A percentile compares a stretch with the other conserved stretches of the same genome.
phyloP scores from a whole-genome alignment of 2,888 invertebrate species.

The Machimus rusticus region DNA sequence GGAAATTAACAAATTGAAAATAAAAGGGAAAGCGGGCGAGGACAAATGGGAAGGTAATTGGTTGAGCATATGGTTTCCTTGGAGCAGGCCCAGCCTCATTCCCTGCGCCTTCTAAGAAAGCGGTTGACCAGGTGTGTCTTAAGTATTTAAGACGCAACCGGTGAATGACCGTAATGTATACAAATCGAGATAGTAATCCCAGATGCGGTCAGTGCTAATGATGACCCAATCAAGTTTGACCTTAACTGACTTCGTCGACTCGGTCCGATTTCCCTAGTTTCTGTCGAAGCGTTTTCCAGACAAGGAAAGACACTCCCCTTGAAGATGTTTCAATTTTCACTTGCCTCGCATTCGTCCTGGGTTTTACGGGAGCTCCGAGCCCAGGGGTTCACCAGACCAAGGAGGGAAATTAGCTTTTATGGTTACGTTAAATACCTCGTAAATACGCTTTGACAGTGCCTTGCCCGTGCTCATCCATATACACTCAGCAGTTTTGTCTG shows the following conservation, averaged over 20 bases:
- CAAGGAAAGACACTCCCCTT: neutral
- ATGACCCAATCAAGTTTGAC: neutral
- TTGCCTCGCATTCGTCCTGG: neutral
- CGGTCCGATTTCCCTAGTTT: neutral
- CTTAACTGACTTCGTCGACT: neutral
- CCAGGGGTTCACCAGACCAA: neutral
- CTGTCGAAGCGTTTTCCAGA: neutral
- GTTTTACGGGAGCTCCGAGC: neutral
- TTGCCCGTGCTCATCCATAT: neutral
- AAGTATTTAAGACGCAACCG: neutral
- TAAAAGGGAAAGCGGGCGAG: neutral
- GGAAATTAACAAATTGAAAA: constrained; percentile 30
- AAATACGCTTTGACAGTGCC: constrained; percentile 12
- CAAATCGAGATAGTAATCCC: neutral
- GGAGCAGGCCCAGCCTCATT: neutral
- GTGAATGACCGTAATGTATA: neutral
- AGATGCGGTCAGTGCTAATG: neutral
- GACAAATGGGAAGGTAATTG: neutral
- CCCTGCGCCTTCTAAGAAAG: neutral
- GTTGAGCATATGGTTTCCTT: neutral
- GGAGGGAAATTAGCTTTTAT: constrained; percentile 11
- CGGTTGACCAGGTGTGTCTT: neutral
- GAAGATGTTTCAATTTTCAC: constrained; percentile 5
- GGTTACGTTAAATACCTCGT: constrained; percentile 1
- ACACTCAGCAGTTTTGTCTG: constrained; percentile 1